These are phyloP conservation scores for Amaurobius ferox DNA, from an alignment of 2,888 invertebrate species.

Conservation along the genomic window DNA sequence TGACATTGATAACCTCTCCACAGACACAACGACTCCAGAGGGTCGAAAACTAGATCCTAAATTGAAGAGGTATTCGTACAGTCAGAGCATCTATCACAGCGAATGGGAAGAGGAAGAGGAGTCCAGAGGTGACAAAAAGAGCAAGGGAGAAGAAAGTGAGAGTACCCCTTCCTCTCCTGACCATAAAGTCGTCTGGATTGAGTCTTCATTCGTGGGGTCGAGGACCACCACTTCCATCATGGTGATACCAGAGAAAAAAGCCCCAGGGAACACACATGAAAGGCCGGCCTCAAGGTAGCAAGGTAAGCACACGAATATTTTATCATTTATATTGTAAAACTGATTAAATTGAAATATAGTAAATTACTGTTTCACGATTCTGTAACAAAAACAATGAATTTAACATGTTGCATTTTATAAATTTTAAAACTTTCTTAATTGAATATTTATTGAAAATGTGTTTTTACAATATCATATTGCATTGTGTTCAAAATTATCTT, in stretches of 20 bases:
- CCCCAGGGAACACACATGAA: slow-evolving; percentile 29
- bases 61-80: slow-evolving; percentile 84
- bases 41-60: slow-evolving; percentile 13
- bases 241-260: slow-evolving; percentile 56
- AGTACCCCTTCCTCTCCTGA: slow-evolving; percentile 26
- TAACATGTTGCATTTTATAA: too few relatives aligned
- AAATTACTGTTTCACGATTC: too few relatives aligned
- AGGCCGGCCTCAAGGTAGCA: slow-evolving; percentile 71
- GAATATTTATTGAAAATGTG: too few relatives aligned
- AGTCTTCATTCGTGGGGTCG: slow-evolving; percentile 92
- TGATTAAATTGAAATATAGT: too few relatives aligned
- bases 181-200: slow-evolving; percentile 86
- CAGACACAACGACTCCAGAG: slow-evolving; percentile 41
- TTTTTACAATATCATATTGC: too few relatives aligned
- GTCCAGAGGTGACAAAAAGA: slow-evolving; percentile 46
- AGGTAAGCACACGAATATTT: slow-evolving; percentile 40
- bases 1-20: slow-evolving; percentile 61
- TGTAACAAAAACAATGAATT: too few relatives aligned
- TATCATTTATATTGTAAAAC: too few relatives aligned
- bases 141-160: slow-evolving; percentile 7
- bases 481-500: too few relatives aligned
- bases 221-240: slow-evolving; percentile 71
- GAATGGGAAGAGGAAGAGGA: slow-evolving; percentile 62
- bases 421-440: too few relatives aligned
- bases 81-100: slow-evolving; percentile 66